Evolutionary conservation across 23 tunicate species (phyloP).

Genomic region (Trididemnum clinides): DNA sequence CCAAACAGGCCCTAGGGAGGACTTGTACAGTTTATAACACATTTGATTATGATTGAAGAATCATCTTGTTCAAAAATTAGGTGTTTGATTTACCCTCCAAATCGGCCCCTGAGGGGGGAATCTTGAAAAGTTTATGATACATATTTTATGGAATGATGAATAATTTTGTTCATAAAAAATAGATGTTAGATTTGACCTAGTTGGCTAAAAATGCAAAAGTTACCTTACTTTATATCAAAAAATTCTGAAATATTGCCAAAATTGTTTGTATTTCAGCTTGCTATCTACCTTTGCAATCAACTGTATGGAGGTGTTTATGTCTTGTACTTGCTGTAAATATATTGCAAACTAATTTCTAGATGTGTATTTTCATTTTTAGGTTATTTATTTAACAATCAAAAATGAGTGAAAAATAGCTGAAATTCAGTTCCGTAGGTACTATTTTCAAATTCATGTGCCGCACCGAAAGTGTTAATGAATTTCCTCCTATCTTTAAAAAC

Average conservation of each 20-base stretch:
- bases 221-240: slow-evolving; percentile 14
- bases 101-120: slow-evolving; percentile 15
- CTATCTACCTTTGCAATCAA: slow-evolving; percentile 13
- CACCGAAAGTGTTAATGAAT: slow-evolving; percentile 16
- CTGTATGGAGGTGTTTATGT: slow-evolving; percentile 13
- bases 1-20: slow-evolving; percentile 7
- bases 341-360: slow-evolving; percentile 14
- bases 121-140: slow-evolving; percentile 15
- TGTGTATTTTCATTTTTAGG: slow-evolving; percentile 19
- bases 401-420: slow-evolving; percentile 7
- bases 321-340: slow-evolving; percentile 16
- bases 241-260: too few species aligned
- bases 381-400: slow-evolving; percentile 6
- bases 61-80: slow-evolving; percentile 15
- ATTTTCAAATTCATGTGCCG: slow-evolving; percentile 7
- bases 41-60: slow-evolving; percentile 18
- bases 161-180: slow-evolving; percentile 2
- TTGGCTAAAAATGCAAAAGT: slow-evolving; percentile 11
- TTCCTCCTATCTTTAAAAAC: too few species aligned
- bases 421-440: too few species aligned
- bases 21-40: slow-evolving; percentile 6
- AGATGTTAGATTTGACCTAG: slow-evolving; percentile 12
- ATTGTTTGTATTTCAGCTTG: slow-evolving; percentile 7
- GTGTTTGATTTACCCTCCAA: slow-evolving; percentile 9
- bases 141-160: slow-evolving; percentile 3